Evolutionary conservation across 2,888 invertebrate genomes (phyloP), one percentile per base, ranked within the genome.

Genomic region (Xylophagus ater): DNA sequence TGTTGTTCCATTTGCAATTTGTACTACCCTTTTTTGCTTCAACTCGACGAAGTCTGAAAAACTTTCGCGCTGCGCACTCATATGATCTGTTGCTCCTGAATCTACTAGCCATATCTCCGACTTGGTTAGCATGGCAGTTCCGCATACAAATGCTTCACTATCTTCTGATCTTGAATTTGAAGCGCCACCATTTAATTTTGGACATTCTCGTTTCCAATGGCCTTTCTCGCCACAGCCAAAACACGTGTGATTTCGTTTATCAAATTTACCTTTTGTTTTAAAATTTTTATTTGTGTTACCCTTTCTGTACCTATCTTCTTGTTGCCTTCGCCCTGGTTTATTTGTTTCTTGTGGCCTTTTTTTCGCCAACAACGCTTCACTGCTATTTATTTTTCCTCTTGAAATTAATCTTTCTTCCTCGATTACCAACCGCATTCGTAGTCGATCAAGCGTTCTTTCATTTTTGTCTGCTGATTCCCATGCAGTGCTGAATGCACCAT

Each of bases 401-500:
- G 33, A 19, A 18, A 41, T 37, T 3, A 37, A 13, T 39, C 47
- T 29, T 20, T 45, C 43, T 37, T 49, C 49, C 28, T 49, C 48
- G 10, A 47, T 28, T 8, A 47, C 18, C 25, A 49, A 36, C 18
- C 49, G 36, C 14, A 42, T 40, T 23, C 37, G 42, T 18, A 51
- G 40, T 19, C 48, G 42, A n/a, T 43, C 41, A 10, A 52, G 10
- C 4, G 40, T 51, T 40, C 50, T 47, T 4, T 46, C 44, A 2
- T n/a, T 44, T 19, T 13, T 13, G 7, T 47, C 35, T 8, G 42
- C 46, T 15, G 47, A 50, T 32, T 51, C 49, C 47, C 47, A 50
- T 25, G 46, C 56, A 0, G 55, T 54, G 1, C 54, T 38, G 40
- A 58, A 59, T 47, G 58, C 54, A 26, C 51, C 55, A 26, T 42